Evolutionary conservation across 2,113 vertebrate species (phyloP).

Genomic region (Callaeas wilsoni): DNA sequence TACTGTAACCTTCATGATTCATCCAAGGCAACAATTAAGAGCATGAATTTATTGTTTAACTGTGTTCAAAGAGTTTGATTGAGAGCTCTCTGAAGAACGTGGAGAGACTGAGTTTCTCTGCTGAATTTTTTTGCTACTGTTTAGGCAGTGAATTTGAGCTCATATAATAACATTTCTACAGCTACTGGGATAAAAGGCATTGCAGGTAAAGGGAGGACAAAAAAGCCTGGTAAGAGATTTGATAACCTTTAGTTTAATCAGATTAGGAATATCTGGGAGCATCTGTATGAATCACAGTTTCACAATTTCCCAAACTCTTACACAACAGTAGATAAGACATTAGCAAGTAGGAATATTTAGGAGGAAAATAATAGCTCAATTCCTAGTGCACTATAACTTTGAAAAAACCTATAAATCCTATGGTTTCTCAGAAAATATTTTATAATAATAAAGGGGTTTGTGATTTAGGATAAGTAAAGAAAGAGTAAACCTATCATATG

Average conservation of each 20-base stretch:
- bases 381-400: not conserved
- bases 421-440: not conserved
- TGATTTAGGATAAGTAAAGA: not conserved
- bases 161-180: not conserved
- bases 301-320: not conserved
- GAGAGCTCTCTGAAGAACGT: not conserved
- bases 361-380: not conserved
- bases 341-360: not conserved
- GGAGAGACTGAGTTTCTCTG: not conserved
- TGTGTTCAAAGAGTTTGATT: not conserved
- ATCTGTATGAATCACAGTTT: not conserved
- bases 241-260: not conserved
- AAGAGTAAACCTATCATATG: not conserved
- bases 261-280: not conserved
- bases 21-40: not conserved
- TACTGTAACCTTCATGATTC: not conserved
- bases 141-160: not conserved
- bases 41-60: not conserved
- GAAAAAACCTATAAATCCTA: not conserved
- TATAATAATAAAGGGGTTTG: not conserved
- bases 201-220: not conserved
- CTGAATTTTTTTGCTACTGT: not conserved
- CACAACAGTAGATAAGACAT: not conserved
- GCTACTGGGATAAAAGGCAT: not conserved
- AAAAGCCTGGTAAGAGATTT: not conserved